Evolutionary conservation across 2,797 vertebrate genomes (phyloP).

Genomic region (Arctocebus calabarensis): DNA sequence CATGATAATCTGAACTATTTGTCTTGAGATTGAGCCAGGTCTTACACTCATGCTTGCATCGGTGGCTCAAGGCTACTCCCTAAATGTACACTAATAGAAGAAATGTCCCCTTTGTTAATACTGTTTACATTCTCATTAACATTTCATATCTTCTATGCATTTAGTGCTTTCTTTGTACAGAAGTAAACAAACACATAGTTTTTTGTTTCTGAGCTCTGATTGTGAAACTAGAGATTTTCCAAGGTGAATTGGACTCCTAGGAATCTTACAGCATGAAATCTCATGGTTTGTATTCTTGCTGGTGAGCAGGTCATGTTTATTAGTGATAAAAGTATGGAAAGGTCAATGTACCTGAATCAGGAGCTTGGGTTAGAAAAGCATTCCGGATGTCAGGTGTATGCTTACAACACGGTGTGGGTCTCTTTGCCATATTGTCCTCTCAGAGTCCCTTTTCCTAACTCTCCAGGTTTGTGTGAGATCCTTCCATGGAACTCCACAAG

Average conservation of each 20-base stretch:
- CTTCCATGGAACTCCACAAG: neutral
- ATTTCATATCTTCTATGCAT: constrained; percentile 32
- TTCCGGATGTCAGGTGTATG: neutral
- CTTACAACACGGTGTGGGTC: neutral
- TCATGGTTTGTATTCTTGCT: constrained; percentile 10
- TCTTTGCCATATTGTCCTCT: neutral
- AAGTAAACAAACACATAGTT: constrained; percentile 12
- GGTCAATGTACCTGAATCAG: neutral
- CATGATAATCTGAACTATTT: neutral
- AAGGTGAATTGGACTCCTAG: constrained; percentile 45
- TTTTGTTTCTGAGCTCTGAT: constrained; percentile 27
- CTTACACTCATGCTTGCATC: neutral
- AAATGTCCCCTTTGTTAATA: neutral
- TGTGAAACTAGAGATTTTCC: constrained; percentile 52
- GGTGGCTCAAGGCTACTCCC: neutral
- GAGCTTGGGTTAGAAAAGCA: neutral
- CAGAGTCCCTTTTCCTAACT: neutral
- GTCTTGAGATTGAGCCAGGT: neutral
- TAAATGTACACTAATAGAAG: constrained; percentile 31
- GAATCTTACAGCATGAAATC: neutral
- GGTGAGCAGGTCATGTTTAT: neutral
- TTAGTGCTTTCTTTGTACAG: constrained; percentile 58
- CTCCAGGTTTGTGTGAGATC: neutral
- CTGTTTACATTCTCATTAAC: constrained; percentile 44
- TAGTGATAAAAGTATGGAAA: constrained; percentile 46